These are phyloP conservation scores for Aphelinus certus DNA, from an alignment of 1,140 invertebrate species.

Conservation along the genomic window DNA sequence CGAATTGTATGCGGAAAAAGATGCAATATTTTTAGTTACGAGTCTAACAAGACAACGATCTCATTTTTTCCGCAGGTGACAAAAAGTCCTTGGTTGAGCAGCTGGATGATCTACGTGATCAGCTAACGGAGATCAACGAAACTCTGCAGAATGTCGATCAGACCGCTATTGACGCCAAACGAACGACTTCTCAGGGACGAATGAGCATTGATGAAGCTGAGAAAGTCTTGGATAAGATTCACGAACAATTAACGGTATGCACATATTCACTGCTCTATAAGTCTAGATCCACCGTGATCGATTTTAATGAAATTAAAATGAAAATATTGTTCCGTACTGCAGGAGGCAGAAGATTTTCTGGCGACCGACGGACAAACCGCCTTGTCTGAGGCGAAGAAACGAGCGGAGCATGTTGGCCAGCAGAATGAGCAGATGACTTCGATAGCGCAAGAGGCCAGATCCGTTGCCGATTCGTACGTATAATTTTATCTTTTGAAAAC, in stretches of 20 bases:
- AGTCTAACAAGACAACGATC: too few relatives aligned
- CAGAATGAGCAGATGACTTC: conserved; percentile 91
- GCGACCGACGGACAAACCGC: conserved; percentile 83
- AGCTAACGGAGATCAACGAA: conserved; percentile 73
- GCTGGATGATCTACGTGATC: conserved; percentile 74
- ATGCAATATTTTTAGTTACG: too few relatives aligned
- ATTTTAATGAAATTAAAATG: background rate
- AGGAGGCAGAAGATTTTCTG: conserved; percentile 79
- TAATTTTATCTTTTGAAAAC: background rate
- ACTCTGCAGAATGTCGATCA: conserved; percentile 72
- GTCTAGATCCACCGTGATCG: conserved; percentile 3
- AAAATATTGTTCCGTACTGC: background rate
- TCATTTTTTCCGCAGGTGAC: conserved; percentile 57
- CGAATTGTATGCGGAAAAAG: too few relatives aligned
- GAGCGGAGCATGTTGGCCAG: conserved; percentile 87
- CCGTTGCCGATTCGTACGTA: conserved; percentile 79
- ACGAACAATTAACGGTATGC: conserved; percentile 73
- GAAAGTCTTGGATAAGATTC: conserved; percentile 77
- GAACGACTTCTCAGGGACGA: conserved; percentile 71
- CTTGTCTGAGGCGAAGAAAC: conserved; percentile 80
- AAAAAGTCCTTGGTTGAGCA: conserved; percentile 74
- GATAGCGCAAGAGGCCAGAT: conserved; percentile 86
- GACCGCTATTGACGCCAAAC: conserved; percentile 70
- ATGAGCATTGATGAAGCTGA: conserved; percentile 79
- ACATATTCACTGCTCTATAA: background rate